Base-by-base conservation (phyloP, 2,888 invertebrate species). In the Scaptomyza parva region DNA sequence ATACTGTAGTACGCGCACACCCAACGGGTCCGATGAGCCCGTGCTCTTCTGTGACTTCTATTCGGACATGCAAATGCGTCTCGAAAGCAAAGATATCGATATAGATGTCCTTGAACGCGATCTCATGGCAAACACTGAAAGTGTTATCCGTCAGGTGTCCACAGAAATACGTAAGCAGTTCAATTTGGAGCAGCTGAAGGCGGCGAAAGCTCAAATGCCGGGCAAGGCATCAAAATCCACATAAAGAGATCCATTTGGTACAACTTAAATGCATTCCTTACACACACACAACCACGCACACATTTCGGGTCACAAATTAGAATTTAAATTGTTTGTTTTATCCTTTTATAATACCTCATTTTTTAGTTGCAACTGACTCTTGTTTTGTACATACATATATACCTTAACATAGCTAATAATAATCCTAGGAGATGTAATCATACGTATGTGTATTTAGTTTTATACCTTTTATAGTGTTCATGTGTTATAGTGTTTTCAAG, bases 1-100 rank as follows among this genome's bases (percentile, higher is more conserved):
- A 59, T 91, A 91, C 57, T 92, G 92, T 48, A 91, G 91, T 40
- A 91, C 91, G 2, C 85, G 91, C 1, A 91, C 90, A 0, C 78
- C 89, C 1, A 84, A 83, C 1, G 89, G 89, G 0, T 87, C 89
- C 9, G 90, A 90, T 24, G 90, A 91, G 64, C 91, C 91, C 0
- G 89, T 91, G 20, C 67, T 92, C 7, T 91, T 91, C 67, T 92
- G 92, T 67, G 92, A 92, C 85, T 92, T 91, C 62, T 91, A 91
- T 40, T 90, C 91, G 1, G 92, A 92, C 41, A 80, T 92, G 62
- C 92, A 92, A 76, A 90, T 91, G 89, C 89, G 90, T 18, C 73
- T 92, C 28, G 91, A 91, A 63, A 90, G 89, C 65, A 90, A 90
- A 64, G 90, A 90, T 17, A 89, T 90, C 5, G 91, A 91, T 39